Percentiles rank a stretch among this genome's conserved stretches.
Conservation (phyloP, 35 echinoderm and acorn worm species). For the Apostichopus californicus region DNA sequence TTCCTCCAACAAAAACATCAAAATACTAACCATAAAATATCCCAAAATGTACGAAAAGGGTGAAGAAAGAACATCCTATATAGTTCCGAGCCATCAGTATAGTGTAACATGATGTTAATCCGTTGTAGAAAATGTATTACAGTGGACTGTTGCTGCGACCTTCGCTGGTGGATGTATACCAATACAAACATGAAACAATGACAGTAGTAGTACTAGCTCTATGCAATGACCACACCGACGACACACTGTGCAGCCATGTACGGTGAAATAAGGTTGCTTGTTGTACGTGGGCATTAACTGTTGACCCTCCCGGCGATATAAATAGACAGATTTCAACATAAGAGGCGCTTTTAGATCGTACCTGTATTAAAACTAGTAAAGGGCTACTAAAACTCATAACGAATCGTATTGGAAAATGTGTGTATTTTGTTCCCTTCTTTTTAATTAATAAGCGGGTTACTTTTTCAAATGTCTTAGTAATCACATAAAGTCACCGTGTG, state of each 20-base stretch:
- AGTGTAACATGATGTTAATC: conserved; percentile 43
- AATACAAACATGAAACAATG: not conserved
- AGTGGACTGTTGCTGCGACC: conserved; percentile 3
- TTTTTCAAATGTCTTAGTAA: not conserved
- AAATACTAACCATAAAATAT: conserved; percentile 36
- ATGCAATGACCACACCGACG: conserved; percentile 8
- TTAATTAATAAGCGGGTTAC: not conserved
- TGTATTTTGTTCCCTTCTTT: too few relatives aligned
- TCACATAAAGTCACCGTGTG: not conserved
- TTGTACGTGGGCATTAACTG: conserved; percentile 1
- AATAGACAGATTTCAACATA: not conserved
- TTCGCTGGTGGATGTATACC: conserved; percentile 5
- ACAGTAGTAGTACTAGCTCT: not conserved
- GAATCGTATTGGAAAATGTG: too few relatives aligned
- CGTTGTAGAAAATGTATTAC: conserved; percentile 7
- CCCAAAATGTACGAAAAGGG: conserved; percentile 17
- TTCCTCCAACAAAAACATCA: not conserved
- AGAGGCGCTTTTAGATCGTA: not conserved
- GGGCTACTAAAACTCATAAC: not conserved
- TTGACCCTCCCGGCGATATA: conserved; percentile 19
- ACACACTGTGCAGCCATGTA: not conserved
- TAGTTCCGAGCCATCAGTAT: conserved; percentile 35
- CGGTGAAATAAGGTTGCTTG: not conserved
- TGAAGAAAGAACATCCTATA: conserved; percentile 19
- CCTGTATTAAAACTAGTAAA: not conserved